Percentiles rank a stretch among this genome's conserved stretches.
Conservation (phyloP, 2,888 invertebrate species). For the Pantelozetes paolii region DNA sequence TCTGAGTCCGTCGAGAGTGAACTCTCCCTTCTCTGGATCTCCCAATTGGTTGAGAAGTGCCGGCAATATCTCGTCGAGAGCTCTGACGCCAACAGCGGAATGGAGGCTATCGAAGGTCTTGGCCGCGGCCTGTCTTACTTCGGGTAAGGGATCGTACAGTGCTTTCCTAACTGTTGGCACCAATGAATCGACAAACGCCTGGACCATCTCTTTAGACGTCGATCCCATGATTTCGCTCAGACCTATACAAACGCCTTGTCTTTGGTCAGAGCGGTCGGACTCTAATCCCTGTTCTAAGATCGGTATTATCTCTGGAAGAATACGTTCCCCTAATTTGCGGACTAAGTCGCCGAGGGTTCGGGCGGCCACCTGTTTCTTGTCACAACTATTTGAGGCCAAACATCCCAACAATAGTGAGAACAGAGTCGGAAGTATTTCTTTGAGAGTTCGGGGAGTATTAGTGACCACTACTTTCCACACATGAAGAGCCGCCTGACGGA, state of each 20-base stretch:
- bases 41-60: constrained; percentile 76
- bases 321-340: constrained; percentile 91
- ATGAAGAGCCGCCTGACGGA: constrained; percentile 93
- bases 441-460: constrained; percentile 90
- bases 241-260: constrained; percentile 98
- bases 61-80: constrained; percentile 93
- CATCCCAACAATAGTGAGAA: constrained; percentile 88
- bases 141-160: constrained; percentile 84
- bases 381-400: constrained; percentile 90
- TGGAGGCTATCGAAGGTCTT: constrained; percentile 95
- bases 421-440: constrained; percentile 90
- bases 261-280: constrained; percentile 84
- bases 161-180: constrained; percentile 93
- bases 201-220: constrained; percentile 87
- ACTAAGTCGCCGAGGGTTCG: constrained; percentile 94
- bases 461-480: constrained; percentile 99
- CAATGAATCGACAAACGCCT: constrained; percentile 79
- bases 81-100: constrained; percentile 83
- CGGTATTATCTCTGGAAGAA: constrained; percentile 95
- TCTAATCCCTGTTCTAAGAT: constrained; percentile 89
- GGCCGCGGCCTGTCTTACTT: constrained; percentile 88
- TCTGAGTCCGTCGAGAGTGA: constrained; percentile 85
- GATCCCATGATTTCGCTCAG: constrained; percentile 96
- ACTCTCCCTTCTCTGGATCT: constrained; percentile 73
- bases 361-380: constrained; percentile 93